Evolutionary conservation across 1,140 invertebrate genomes (phyloP), one percentile per base, ranked within the genome.

Genomic region (Mizuhopecten yessoensis): DNA sequence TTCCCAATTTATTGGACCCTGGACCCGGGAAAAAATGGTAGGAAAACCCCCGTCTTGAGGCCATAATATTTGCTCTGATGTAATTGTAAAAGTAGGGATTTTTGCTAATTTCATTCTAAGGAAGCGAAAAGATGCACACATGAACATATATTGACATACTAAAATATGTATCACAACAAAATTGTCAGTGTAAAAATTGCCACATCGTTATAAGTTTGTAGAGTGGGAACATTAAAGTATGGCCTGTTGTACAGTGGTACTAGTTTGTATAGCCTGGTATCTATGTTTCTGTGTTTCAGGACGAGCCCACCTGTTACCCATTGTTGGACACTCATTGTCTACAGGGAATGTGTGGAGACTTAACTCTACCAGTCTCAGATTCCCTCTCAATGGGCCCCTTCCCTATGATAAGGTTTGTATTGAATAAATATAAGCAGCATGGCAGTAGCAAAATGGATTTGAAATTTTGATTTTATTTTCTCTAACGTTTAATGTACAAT

Each of bases 351-450:
- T 98, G 0, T 99, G 99, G 99, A 97, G 98, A 91, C 96, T 99
- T 15, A 99, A 99, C 97, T 98, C 98, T 2, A 97, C 97, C 29
- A 98, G 98, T 34, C 97, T 99, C 0, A 98, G 98, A 95, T 99
- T 99, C 96, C 97, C 97, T 10, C 96, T 99, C 0, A 99, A 98
- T 97, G 99, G 99, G 33, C 98, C 98, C 95, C 96, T 99, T 87
- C 99, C 99, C 2, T 99, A 99, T 95, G 98, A 98, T 92, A 98
- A 98, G 94, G 96, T 96, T 75, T 75, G 57, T 75, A 75, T 29
- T 39, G 36, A 39, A 5, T 39, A 39, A 39, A 39, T 0, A 45
- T 45, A 45, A 15, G 9, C 36, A 39, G 36, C 13, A 39, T 39
- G 36, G 45, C 11, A 49, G 2, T 29, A 7, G 29, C 57, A 75